Conservation (phyloP, 2,113 vertebrate species). For the Sclerurus mexicanus region DNA sequence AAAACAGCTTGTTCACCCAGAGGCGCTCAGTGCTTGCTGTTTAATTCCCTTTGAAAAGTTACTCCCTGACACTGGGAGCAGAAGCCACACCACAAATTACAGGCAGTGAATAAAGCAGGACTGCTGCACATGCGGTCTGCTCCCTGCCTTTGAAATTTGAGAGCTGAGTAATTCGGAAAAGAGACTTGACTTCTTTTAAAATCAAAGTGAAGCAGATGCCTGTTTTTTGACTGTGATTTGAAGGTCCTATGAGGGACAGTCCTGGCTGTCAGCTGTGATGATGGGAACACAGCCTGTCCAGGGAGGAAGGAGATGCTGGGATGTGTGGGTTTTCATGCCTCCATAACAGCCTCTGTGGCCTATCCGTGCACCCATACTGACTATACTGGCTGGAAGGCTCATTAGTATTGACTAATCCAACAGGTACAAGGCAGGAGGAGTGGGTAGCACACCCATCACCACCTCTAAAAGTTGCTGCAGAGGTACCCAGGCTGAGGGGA, state of each 20-base stretch:
- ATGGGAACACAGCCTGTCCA: background rate
- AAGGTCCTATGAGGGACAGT: background rate
- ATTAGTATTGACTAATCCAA: fast-evolving
- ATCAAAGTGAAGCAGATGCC: background rate
- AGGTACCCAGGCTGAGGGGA: background rate
- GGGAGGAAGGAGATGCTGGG: background rate
- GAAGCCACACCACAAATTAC: slow-evolving; percentile 39
- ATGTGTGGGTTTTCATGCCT: fast-evolving
- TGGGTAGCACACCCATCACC: fast-evolving
- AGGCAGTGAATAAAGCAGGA: slow-evolving; percentile 38
- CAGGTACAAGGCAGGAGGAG: background rate
- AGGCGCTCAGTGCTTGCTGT: slow-evolving; percentile 32
- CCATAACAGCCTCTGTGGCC: background rate
- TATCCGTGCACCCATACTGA: background rate
- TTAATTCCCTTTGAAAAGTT: slow-evolving; percentile 55
- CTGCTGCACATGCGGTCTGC: background rate
- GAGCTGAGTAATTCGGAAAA: slow-evolving; percentile 22
- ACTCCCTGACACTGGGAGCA: slow-evolving; percentile 9
- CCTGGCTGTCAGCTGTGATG: fast-evolving
- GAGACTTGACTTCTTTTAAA: background rate
- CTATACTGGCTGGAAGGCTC: background rate
- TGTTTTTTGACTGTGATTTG: background rate
- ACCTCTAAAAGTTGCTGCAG: fast-evolving
- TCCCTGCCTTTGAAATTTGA: slow-evolving; percentile 42
- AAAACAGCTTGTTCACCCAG: slow-evolving; percentile 57